These are phyloP conservation scores for Trematomus loennbergii DNA, from an alignment of 2,113 vertebrate genomes.

Conservation along the genomic window DNA sequence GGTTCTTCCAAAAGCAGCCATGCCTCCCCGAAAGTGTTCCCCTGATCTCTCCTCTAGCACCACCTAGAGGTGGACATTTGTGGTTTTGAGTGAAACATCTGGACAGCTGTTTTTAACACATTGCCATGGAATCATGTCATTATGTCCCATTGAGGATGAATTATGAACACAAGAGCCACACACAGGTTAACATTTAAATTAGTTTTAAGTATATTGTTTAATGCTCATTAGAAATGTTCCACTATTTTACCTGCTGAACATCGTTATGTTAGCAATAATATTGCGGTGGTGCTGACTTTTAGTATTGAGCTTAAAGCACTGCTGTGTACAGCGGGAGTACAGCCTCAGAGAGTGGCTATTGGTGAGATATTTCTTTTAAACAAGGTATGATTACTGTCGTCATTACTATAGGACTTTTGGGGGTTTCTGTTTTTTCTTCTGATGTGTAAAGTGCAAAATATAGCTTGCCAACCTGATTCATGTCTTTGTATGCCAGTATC, in stretches of 20 bases:
- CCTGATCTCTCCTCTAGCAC: neutral
- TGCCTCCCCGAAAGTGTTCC: neutral
- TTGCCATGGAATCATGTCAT: neutral
- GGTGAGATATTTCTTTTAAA: too few relatives aligned
- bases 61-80: neutral
- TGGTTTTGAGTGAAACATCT: neutral
- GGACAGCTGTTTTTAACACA: neutral
- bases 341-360: neutral
- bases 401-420: neutral
- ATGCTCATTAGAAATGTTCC: neutral
- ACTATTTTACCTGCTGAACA: too few relatives aligned
- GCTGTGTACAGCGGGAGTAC: neutral
- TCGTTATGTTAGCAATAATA: neutral
- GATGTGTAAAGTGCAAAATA: neutral
- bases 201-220: neutral
- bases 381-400: neutral
- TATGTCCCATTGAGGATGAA: neutral
- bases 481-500: neutral
- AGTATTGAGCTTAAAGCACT: neutral
- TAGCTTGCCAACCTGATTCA: neutral
- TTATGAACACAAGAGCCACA: too few relatives aligned
- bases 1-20: neutral
- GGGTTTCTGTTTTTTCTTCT: neutral
- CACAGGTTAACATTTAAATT: too few relatives aligned
- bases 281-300: neutral